A percentile compares a stretch with the other conserved stretches of the same genome.
These are phyloP conservation scores for Caenorhabditis sinica DNA, from an alignment of 2,888 invertebrate species.

Conservation along the genomic window DNA sequence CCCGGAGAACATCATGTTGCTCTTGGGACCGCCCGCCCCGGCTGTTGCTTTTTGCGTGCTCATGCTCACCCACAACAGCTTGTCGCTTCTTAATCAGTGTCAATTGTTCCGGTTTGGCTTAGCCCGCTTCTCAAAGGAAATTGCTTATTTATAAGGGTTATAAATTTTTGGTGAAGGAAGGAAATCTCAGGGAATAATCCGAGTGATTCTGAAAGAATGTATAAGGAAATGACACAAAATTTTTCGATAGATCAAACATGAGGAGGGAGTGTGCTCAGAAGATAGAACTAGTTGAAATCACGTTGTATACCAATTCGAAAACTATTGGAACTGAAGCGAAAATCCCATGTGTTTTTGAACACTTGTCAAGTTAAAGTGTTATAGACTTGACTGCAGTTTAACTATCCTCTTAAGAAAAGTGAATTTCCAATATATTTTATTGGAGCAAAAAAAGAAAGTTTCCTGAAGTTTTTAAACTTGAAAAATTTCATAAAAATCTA, in stretches of 20 bases:
- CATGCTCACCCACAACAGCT: constrained; percentile 38
- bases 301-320: no score
- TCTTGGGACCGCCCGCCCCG: constrained; percentile 24
- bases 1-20: constrained; percentile 59
- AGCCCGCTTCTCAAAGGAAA: constrained; percentile 21
- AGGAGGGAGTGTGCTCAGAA: not conserved
- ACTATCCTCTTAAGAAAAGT: no score
- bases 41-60: constrained; percentile 44
- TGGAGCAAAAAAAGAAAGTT: no score
- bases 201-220: not conserved
- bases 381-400: no score
- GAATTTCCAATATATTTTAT: no score
- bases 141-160: constrained; percentile 19
- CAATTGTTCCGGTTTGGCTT: constrained; percentile 59
- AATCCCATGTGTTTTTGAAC: not conserved
- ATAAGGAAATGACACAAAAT: not conserved
- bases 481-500: no score
- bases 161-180: constrained; percentile 13
- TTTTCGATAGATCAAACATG: not conserved
- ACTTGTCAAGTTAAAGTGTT: no score
- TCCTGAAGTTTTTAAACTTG: no score
- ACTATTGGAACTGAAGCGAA: no score
- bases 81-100: constrained; percentile 60
- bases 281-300: no score
- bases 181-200: not conserved